Evolutionary conservation across 1,140 invertebrate species (phyloP).

Genomic region (Pteromalus puparum): DNA sequence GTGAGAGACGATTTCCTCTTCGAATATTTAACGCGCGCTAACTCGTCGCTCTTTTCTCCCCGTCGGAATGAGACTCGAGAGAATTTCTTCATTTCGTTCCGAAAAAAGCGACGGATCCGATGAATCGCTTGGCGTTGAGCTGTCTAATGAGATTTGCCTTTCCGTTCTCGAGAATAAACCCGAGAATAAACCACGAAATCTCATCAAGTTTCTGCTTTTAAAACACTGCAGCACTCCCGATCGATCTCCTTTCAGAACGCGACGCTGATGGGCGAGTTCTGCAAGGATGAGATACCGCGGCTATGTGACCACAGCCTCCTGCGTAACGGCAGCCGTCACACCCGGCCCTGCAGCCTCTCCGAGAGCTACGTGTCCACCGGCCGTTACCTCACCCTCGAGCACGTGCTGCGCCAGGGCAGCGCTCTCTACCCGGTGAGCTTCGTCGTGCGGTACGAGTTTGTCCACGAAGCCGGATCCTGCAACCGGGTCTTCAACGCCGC

Average conservation of each 20-base stretch:
- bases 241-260: conserved; percentile 68
- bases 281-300: conserved; percentile 83
- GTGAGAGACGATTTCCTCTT: conserved; percentile 51
- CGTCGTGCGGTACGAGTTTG: conserved; percentile 87
- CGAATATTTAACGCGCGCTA: too few species aligned
- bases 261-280: conserved; percentile 83
- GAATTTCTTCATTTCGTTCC: too few species aligned
- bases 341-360: conserved; percentile 82
- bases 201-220: too few species aligned
- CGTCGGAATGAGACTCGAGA: too few species aligned
- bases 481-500: conserved; percentile 78
- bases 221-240: not conserved
- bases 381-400: conserved; percentile 83
- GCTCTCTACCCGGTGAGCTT: conserved; percentile 87
- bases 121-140: too few species aligned
- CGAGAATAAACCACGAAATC: too few species aligned
- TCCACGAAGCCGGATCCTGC: conserved; percentile 76
- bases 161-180: too few species aligned
- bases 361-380: conserved; percentile 87
- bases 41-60: too few species aligned
- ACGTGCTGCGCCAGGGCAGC: conserved; percentile 85
- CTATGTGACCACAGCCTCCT: conserved; percentile 86
- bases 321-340: conserved; percentile 83
- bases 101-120: too few species aligned
- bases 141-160: too few species aligned